Base-by-base conservation (phyloP, 2,797 vertebrate species). In the Silurus aristotelis region DNA sequence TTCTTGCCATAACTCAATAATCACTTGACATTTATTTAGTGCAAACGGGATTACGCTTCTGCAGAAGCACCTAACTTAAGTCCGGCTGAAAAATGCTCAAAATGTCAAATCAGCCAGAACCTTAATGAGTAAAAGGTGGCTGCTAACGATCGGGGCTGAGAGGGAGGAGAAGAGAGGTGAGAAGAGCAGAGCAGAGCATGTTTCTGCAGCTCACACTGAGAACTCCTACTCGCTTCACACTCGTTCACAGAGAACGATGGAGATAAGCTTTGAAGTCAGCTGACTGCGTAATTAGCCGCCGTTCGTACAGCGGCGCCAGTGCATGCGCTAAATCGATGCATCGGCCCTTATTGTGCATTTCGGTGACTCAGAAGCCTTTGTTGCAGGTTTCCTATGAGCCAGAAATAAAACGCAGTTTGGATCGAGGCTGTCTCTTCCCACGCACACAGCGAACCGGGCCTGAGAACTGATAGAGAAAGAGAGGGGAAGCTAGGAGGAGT, bases 321-420 rank as follows among this genome's bases (percentile, higher is more conserved):
- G 27, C 75, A 83, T 31, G 63, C 71, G 71, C 87, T 85, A 78
- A 88, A 90, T 90, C 72, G 81, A 87, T 84, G 77, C 85, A 68
- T 81, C 17, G 83, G 83, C 66, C 71, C 48, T 85, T 87, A 80
- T 89, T 90, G 87, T 90, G 86, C 85, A 70, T 89, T 86, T 91
- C 60, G 68, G 91, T 94, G 93, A 94, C 92, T 94, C 94, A 94
- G 94, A 92, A 92, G 90, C 89, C 80, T 90, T 89, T 90, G 92
- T 94, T 91, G 79, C 89, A 88, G 88, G 90, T 89, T 93, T 94
- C 92, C 91, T 93, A 93, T 89, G 89, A 91, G 92, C 92, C 90
- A 77, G 93, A 93, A 95, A 95, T 95, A 95, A 52, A 92, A 84
- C 63, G 61, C 63, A 87, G 80, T 84, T 86, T 84, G 82, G 88